Conservation (phyloP, 1,140 invertebrate genomes). For the Drosophila melanica region DNA sequence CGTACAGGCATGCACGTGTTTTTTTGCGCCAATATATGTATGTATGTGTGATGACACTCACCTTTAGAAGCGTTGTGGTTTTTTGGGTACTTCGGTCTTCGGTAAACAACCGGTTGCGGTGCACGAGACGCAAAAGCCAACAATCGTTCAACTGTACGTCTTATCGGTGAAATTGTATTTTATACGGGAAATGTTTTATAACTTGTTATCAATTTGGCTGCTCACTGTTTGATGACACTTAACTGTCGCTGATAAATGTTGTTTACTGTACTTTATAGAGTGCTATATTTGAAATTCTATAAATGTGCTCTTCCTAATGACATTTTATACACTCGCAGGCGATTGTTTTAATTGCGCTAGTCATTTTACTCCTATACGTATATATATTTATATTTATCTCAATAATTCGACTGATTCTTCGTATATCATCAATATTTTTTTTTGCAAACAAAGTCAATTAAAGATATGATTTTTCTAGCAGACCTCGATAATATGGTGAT, state of each 20-base stretch:
- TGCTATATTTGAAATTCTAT: neutral
- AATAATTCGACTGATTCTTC: too few species aligned
- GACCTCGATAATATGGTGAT: too few species aligned
- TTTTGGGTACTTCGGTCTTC: neutral
- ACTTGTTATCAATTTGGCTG: neutral
- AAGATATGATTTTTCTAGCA: too few species aligned
- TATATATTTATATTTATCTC: too few species aligned
- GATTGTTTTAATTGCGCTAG: neutral
- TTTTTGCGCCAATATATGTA: neutral
- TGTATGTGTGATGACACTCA: neutral
- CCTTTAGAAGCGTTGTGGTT: neutral
- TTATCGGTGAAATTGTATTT: neutral
- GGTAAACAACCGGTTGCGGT: slow-evolving; percentile 5
- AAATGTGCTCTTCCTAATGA: neutral
- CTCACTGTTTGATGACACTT: neutral
- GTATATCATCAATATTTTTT: too few species aligned
- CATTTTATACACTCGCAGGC: neutral
- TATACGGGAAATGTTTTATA: neutral
- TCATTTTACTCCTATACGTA: too few species aligned
- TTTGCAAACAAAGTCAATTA: too few species aligned
- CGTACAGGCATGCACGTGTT: neutral
- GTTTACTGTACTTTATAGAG: slow-evolving; percentile 1
- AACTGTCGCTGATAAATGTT: neutral
- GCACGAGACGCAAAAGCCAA: neutral
- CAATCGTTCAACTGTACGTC: neutral